Evolutionary conservation across 2,888 invertebrate species (phyloP).

Genomic region (Machimus atricapillus): DNA sequence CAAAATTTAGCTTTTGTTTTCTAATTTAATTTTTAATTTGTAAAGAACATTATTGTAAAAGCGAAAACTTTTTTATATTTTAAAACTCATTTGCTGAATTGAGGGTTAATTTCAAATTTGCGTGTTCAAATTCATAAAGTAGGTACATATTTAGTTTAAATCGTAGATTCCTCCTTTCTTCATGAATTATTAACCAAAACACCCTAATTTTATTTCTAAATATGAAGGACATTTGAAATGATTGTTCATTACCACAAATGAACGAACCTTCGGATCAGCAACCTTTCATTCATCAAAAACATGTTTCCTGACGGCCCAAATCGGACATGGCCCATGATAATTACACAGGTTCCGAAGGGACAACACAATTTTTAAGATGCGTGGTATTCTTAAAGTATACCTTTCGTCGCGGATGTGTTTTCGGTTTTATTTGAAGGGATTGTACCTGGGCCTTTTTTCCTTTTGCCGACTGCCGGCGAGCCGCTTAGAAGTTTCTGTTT

Average conservation of each 20-base stretch:
- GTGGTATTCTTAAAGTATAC: neutral
- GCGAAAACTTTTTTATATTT: no score
- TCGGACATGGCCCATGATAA: neutral
- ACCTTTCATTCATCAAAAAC: neutral
- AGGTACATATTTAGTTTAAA: neutral
- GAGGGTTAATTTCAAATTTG: no score
- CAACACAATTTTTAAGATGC: neutral
- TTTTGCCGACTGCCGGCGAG: neutral
- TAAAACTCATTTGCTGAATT: no score
- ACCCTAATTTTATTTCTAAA: neutral
- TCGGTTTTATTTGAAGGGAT: neutral
- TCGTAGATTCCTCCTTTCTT: neutral
- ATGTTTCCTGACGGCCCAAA: neutral
- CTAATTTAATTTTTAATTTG: no score
- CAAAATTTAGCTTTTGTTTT: no score
- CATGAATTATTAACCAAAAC: neutral
- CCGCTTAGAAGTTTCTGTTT: neutral
- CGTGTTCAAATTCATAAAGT: no score
- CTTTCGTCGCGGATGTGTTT: neutral
- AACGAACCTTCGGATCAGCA: neutral
- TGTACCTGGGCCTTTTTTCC: neutral
- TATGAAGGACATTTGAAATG: neutral
- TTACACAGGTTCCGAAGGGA: neutral
- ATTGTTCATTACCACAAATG: neutral
- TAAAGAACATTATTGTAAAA: no score